A percentile compares a stretch with the other conserved stretches of the same genome.
These are phyloP conservation scores for Xenopus borealis DNA, from an alignment of 2,113 vertebrate species.

Conservation along the genomic window DNA sequence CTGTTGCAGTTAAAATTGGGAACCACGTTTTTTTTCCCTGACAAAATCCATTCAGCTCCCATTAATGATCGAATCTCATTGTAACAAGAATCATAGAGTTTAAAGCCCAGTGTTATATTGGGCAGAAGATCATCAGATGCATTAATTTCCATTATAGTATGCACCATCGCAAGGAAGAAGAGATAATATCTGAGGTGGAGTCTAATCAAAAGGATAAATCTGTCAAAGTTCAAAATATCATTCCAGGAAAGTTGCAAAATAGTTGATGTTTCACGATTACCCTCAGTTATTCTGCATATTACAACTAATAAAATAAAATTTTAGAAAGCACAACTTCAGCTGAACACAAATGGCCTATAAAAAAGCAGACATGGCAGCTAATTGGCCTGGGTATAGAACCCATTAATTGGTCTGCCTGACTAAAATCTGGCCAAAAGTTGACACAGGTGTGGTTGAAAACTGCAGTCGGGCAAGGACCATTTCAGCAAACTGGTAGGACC, in stretches of 20 bases:
- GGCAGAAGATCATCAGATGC: constrained; percentile 15
- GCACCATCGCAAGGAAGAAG: constrained; percentile 22
- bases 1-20: constrained; percentile 21
- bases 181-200: constrained; percentile 35
- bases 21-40: constrained; percentile 17
- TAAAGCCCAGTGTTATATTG: constrained; percentile 32
- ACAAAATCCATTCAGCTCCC: constrained; percentile 28
- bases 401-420: too few relatives aligned
- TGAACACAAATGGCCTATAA: too few relatives aligned
- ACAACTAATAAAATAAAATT: too few relatives aligned
- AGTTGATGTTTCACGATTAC: not conserved
- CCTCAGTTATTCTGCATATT: not conserved
- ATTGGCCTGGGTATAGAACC: too few relatives aligned
- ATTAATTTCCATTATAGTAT: constrained; percentile 27
- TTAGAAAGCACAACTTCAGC: too few relatives aligned
- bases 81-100: constrained; percentile 33
- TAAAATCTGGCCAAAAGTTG: too few relatives aligned
- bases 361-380: too few relatives aligned
- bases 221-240: not conserved
- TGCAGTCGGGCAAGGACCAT: too few relatives aligned
- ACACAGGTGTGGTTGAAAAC: too few relatives aligned
- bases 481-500: too few relatives aligned
- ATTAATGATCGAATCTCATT: constrained; percentile 5
- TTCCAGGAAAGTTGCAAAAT: not conserved
- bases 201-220: not conserved